These are phyloP conservation scores for Mystacornis crossleyi DNA, from an alignment of 2,113 vertebrate species.

Conservation along the genomic window DNA sequence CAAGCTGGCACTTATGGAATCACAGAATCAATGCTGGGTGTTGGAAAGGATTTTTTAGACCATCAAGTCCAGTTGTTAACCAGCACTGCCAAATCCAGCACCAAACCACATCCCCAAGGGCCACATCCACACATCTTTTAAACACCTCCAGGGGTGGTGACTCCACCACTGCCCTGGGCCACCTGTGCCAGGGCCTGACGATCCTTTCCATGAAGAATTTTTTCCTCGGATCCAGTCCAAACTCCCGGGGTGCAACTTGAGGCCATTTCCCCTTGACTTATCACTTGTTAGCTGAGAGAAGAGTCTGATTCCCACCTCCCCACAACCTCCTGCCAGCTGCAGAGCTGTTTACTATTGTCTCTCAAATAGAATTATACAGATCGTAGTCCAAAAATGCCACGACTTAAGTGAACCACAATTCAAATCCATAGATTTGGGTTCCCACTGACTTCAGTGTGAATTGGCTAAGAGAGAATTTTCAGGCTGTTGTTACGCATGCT, in stretches of 20 bases:
- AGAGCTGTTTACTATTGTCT: fast-evolving
- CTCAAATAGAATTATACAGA: not conserved
- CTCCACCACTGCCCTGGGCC: not conserved
- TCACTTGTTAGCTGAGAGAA: too few species aligned
- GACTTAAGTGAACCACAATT: not conserved
- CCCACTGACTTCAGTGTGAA: not conserved
- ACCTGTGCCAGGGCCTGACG: not conserved
- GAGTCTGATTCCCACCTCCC: not conserved
- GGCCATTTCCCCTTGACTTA: not conserved
- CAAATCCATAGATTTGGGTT: not conserved
- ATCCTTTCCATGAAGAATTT: fast-evolving
- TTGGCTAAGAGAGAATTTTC: not conserved
- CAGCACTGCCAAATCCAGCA: not conserved
- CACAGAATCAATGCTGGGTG: fast-evolving
- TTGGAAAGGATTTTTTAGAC: not conserved
- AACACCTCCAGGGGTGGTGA: fast-evolving
- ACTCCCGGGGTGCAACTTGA: not conserved
- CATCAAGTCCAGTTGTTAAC: not conserved
- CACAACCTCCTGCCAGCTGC: not conserved
- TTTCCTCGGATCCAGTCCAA: not conserved
- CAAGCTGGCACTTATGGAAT: not conserved
- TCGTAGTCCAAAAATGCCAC: not conserved
- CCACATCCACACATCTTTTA: too few species aligned
- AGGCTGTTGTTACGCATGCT: not conserved
- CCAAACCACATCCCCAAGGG: not conserved